Percentiles rank a stretch among this genome's conserved stretches.
Evolutionary conservation across 1,140 invertebrate species (phyloP).

Genomic region (Paralvinella palmiformis): DNA sequence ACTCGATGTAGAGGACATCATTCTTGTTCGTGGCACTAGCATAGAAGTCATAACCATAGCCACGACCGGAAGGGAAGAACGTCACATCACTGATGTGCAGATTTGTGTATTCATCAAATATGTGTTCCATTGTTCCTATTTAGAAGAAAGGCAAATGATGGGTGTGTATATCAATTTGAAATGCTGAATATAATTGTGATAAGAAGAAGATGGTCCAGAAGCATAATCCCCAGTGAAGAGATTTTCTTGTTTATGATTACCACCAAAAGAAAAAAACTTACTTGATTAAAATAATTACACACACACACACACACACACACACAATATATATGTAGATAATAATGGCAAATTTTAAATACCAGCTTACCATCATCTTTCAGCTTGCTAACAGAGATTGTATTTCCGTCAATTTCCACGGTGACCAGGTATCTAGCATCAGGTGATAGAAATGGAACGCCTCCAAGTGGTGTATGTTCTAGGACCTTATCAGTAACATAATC

Average conservation of each 20-base stretch:
- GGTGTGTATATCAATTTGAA: too few relatives aligned
- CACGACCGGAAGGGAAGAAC: slow-evolving; percentile 69
- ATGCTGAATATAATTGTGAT: too few relatives aligned
- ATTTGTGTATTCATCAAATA: slow-evolving; percentile 72
- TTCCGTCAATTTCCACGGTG: slow-evolving; percentile 62
- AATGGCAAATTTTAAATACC: not conserved
- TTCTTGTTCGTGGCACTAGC: slow-evolving; percentile 68
- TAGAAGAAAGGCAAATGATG: slow-evolving; percentile 3
- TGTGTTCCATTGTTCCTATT: slow-evolving; percentile 56
- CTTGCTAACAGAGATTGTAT: slow-evolving; percentile 67
- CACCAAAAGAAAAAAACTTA: too few relatives aligned
- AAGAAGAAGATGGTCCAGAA: too few relatives aligned
- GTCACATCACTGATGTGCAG: slow-evolving; percentile 70
- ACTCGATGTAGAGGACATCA: slow-evolving; percentile 68
- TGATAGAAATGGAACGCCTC: slow-evolving; percentile 64
- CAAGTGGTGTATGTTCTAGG: slow-evolving; percentile 59
- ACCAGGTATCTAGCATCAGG: slow-evolving; percentile 68
- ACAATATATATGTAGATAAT: too few relatives aligned
- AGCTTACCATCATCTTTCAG: slow-evolving; percentile 56
- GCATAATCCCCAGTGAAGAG: too few relatives aligned
- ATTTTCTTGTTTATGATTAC: too few relatives aligned
- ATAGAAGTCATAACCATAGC: slow-evolving; percentile 71
- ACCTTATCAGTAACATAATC: slow-evolving; percentile 74
- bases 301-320: not conserved
- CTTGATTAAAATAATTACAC: too few relatives aligned